Conservation (phyloP, 2,888 invertebrate species). For the Hirtodrosophila cameraria region DNA sequence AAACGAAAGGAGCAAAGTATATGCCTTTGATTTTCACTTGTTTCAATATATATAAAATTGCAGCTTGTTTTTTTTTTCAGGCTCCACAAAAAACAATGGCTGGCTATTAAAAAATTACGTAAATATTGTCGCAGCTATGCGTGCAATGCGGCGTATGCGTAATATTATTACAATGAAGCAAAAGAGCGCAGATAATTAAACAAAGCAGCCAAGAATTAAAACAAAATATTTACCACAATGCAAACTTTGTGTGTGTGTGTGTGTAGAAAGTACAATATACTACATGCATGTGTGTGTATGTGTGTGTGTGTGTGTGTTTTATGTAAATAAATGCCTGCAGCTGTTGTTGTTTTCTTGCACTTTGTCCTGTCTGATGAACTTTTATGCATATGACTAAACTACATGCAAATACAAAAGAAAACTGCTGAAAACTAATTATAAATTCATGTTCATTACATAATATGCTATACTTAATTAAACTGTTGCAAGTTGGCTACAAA, state of each 20-base stretch:
- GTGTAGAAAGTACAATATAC: too few species aligned
- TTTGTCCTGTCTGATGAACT: constrained; percentile 12
- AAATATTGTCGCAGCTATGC: constrained; percentile 32
- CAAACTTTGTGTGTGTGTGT: not conserved
- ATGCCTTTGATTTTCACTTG: constrained; percentile 32
- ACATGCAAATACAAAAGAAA: not conserved
- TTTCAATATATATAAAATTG: constrained; percentile 25
- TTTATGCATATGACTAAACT: constrained; percentile 11
- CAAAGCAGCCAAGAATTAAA: constrained; percentile 24
- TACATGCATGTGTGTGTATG: not conserved
- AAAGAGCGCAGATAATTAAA: constrained; percentile 13
- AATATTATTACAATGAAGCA: constrained; percentile 33
- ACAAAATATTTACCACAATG: constrained; percentile 12
- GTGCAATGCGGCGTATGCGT: constrained; percentile 43
- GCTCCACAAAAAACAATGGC: not conserved
- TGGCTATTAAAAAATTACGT: constrained; percentile 23
- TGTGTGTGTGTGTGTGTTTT: constrained; percentile 12
- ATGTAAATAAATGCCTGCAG: not conserved
- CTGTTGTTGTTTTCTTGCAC: not conserved
- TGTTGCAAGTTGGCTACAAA: not conserved
- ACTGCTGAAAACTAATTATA: constrained; percentile 8
- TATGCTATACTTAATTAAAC: not conserved
- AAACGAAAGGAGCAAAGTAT: not conserved
- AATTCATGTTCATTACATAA: not conserved
- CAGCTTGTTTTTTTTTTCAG: not conserved